Percentiles rank a stretch among this genome's conserved stretches.
Conservation (phyloP, 1,140 invertebrate genomes). For the Drosophila punjabiensis region DNA sequence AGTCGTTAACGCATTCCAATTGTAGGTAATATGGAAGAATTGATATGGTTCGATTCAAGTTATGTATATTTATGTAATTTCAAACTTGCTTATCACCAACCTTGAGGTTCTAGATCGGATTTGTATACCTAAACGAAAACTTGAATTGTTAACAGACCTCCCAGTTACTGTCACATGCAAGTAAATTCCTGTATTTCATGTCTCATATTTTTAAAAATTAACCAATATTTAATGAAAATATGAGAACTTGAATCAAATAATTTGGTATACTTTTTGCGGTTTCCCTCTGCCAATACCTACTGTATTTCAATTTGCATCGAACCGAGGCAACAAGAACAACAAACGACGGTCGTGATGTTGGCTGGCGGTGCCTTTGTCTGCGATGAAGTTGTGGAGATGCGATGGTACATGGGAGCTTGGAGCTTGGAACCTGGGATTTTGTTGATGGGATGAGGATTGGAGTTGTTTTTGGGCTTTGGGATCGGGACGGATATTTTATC, state of each 20-base stretch:
- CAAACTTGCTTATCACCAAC: neutral
- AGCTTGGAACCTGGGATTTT: constrained; percentile 7
- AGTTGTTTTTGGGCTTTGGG: constrained; percentile 26
- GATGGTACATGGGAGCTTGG: constrained; percentile 16
- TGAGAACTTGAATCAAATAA: too few relatives aligned
- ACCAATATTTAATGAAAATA: too few relatives aligned
- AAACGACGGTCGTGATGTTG: constrained; percentile 33
- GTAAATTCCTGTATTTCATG: too few relatives aligned
- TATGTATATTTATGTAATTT: neutral
- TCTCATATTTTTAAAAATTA: too few relatives aligned
- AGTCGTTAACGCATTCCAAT: neutral
- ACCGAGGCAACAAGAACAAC: constrained; percentile 15
- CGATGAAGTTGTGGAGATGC: constrained; percentile 32
- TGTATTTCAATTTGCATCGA: constrained; percentile 54
- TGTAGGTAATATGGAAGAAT: neutral
- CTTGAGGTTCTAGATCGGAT: too few relatives aligned
- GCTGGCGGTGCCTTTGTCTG: constrained; percentile 52
- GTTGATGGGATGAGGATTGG: constrained; percentile 20
- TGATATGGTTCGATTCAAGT: neutral
- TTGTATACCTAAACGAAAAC: too few relatives aligned
- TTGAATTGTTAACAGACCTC: too few relatives aligned
- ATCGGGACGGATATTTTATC: constrained; percentile 54
- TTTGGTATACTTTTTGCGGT: neutral
- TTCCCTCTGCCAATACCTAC: constrained; percentile 12
- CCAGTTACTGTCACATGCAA: too few relatives aligned